Evolutionary conservation across 2,113 vertebrate genomes (phyloP).

Genomic region (Embiotoca jacksoni): DNA sequence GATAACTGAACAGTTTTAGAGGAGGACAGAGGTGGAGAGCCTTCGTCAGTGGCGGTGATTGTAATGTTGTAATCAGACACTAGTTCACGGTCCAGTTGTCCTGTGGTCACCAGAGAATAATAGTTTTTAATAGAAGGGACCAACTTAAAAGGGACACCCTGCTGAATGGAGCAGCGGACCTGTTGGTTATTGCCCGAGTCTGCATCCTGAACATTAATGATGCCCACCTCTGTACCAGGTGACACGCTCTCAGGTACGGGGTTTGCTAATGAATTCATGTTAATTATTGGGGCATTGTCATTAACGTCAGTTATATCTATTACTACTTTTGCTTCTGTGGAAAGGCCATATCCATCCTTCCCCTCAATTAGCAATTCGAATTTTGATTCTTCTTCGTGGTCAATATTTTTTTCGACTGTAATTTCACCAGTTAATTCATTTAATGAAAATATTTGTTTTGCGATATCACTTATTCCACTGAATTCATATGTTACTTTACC

Average conservation of each 20-base stretch:
- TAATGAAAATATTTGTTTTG: constrained; percentile 36
- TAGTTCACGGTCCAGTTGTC: constrained; percentile 64
- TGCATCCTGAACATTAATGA: constrained; percentile 83
- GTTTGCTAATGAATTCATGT: constrained; percentile 65
- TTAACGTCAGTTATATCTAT: constrained; percentile 84
- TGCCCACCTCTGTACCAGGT: constrained; percentile 82
- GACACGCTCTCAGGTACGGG: constrained; percentile 69
- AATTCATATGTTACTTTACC: constrained; percentile 74
- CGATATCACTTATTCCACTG: constrained; percentile 29
- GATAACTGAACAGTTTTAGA: constrained; percentile 69
- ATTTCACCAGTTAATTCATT: constrained; percentile 55
- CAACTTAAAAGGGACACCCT: constrained; percentile 78
- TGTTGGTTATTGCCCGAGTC: constrained; percentile 81
- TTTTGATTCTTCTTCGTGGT: constrained; percentile 78
- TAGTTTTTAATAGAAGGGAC: constrained; percentile 23
- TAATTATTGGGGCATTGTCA: constrained; percentile 77
- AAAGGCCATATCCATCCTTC: constrained; percentile 80
- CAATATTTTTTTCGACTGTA: constrained; percentile 63
- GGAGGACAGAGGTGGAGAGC: constrained; percentile 68
- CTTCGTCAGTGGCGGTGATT: constrained; percentile 68
- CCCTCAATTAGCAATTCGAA: constrained; percentile 78
- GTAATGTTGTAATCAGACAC: too few relatives aligned
- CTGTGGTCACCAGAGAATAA: constrained; percentile 12
- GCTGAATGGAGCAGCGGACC: constrained; percentile 75
- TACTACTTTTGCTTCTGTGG: constrained; percentile 71